These are phyloP conservation scores for Suncus etruscus DNA, from an alignment of 2,113 vertebrate genomes.

Conservation along the genomic window DNA sequence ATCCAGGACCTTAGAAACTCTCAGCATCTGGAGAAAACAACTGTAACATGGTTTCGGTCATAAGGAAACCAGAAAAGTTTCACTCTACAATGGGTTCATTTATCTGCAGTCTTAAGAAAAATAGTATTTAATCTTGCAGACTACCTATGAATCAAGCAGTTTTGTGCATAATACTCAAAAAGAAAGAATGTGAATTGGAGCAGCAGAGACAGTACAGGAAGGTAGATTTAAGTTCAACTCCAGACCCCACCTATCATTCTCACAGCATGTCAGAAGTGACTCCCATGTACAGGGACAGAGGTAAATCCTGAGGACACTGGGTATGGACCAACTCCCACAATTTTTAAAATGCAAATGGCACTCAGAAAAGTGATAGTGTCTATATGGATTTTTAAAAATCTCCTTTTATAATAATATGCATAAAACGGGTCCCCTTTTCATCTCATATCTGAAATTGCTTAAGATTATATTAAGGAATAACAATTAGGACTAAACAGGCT, in stretches of 20 bases:
- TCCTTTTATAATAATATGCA: background rate
- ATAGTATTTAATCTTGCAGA: background rate
- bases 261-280: no score
- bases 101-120: constrained; percentile 47
- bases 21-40: background rate
- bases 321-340: no score
- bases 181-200: constrained; percentile 20
- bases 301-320: no score
- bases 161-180: background rate
- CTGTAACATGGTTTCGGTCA: background rate
- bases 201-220: no score
- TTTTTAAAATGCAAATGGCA: background rate
- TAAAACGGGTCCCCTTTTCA: background rate
- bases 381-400: background rate
- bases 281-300: no score
- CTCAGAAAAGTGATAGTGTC: background rate
- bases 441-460: background rate
- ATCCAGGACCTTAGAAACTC: background rate
- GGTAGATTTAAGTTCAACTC: no score
- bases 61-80: constrained; percentile 65
- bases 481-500: background rate
- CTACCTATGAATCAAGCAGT: constrained; percentile 26
- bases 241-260: no score
- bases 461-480: background rate
- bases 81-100: constrained; percentile 24